Evolutionary conservation across 1,140 invertebrate species (phyloP), one percentile per base, ranked within the genome.

Genomic region (Anastrepha obliqua): DNA sequence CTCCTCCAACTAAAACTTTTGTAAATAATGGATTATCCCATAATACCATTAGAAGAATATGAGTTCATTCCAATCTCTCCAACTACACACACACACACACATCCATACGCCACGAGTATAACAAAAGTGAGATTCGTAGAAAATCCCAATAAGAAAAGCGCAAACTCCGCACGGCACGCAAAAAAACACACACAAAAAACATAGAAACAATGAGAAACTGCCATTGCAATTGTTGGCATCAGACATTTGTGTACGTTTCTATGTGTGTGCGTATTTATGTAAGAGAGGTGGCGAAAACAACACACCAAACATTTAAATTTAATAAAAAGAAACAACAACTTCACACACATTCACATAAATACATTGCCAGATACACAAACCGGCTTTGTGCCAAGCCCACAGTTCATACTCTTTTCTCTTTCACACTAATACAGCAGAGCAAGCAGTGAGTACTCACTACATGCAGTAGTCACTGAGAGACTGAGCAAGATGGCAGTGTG

Each of bases 191-290:
- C n/a, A n/a, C n/a, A 74, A 74, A 39, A 58, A 44, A 62, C 39
- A 62, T 20, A 86, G 29, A 85, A 39, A 86, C 55, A 59, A 44
- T 74, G 67, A 39, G 67, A 74, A n/a, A 86, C 81, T 70, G 78
- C 81, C 87, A 78, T 85, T 64, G 78, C 78, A 60, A 60, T 70
- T 59, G 47, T 86, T 86, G 86, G 13, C 81, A 51, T 86, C 47
- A 51, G 3, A 15, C 74, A 20, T 20, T 47, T 55, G 17, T 51
- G 4, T 55, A 3, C 17, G 15, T 60, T 59, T 20, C 8, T 59
- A 58, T 0, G 4, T 85, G 1, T 55, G 17, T 3, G 15, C n/a
- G 17, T 81, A 20, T 81, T 81, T 81, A 17, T 55, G 42, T 81
- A 11, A 20, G 47, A 81, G 74, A 81, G 74, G 74, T 81, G 74